These are phyloP conservation scores for Onychomys leucogaster DNA, from an alignment of 2,797 vertebrate genomes.

Conservation along the genomic window DNA sequence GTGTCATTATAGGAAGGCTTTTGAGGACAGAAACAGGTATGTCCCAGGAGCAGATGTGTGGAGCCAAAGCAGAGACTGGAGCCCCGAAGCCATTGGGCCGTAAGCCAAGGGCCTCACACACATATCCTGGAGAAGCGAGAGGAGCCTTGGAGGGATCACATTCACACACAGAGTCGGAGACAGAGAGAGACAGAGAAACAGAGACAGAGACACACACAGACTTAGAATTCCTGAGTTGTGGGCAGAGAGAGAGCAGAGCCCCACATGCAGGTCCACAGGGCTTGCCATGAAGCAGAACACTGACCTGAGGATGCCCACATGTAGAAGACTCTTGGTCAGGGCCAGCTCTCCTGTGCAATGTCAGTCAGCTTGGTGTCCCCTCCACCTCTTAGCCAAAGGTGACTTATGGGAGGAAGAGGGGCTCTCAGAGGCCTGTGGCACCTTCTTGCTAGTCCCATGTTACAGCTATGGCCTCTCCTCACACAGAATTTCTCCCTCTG, in stretches of 20 bases:
- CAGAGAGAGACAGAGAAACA: not conserved
- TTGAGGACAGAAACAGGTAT: not conserved
- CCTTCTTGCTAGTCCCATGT: accelerated
- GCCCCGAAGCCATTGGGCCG: not conserved
- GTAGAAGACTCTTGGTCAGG: not conserved
- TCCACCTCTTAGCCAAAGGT: accelerated
- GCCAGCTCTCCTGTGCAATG: accelerated
- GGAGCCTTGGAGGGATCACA: not conserved
- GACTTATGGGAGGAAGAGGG: not conserved
- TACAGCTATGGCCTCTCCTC: not conserved
- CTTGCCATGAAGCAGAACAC: not conserved
- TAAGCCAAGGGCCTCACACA: not conserved
- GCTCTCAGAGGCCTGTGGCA: not conserved
- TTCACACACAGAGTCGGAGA: not conserved
- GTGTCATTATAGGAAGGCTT: no score
- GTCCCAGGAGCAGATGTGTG: not conserved
- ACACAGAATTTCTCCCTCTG: not conserved
- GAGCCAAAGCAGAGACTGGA: not conserved
- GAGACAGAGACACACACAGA: not conserved
- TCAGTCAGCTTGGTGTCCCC: not conserved
- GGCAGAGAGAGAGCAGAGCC: not conserved
- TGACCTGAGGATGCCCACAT: not conserved
- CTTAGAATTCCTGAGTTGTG: not conserved
- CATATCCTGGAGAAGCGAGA: not conserved
- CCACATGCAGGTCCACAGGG: not conserved